Evolutionary conservation across 2,888 invertebrate genomes (phyloP).

Genomic region (Pogonocherus hispidulus): DNA sequence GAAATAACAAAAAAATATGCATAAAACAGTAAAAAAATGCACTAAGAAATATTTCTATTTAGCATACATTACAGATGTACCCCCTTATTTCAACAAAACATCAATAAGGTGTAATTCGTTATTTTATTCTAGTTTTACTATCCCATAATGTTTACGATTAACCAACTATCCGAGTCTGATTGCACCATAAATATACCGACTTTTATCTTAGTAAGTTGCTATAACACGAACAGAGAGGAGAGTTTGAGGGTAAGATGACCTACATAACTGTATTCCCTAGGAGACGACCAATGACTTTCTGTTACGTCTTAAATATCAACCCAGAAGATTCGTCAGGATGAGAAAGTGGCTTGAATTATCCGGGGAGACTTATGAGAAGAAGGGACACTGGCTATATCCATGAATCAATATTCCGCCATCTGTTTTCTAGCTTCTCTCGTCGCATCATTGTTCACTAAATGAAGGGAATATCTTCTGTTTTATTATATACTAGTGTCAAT

Average conservation of each 20-base stretch:
- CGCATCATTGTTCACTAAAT: neutral
- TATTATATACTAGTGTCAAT: too few relatives aligned
- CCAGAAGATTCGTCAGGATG: slow-evolving; percentile 12
- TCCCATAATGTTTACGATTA: neutral
- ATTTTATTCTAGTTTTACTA: neutral
- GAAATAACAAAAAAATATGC: too few relatives aligned
- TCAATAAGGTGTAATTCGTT: too few relatives aligned
- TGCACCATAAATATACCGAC: neutral
- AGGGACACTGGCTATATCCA: slow-evolving; percentile 16
- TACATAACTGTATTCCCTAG: slow-evolving; percentile 14
- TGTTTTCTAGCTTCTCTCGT: neutral
- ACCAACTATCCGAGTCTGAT: neutral
- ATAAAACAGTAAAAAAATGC: too few relatives aligned
- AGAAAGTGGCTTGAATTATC: slow-evolving; percentile 15
- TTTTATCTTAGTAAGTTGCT: neutral
- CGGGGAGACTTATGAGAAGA: slow-evolving; percentile 5
- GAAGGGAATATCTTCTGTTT: neutral
- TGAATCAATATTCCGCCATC: slow-evolving; percentile 23
- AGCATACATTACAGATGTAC: too few relatives aligned
- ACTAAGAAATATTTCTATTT: too few relatives aligned
- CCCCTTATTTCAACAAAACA: too few relatives aligned
- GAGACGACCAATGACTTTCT: slow-evolving; percentile 17
- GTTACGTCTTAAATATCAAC: slow-evolving; percentile 19
- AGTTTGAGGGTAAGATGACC: slow-evolving; percentile 13
- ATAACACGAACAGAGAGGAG: neutral